Evolutionary conservation across 2,113 vertebrate genomes (phyloP).

Genomic region (Ptyas mucosa): DNA sequence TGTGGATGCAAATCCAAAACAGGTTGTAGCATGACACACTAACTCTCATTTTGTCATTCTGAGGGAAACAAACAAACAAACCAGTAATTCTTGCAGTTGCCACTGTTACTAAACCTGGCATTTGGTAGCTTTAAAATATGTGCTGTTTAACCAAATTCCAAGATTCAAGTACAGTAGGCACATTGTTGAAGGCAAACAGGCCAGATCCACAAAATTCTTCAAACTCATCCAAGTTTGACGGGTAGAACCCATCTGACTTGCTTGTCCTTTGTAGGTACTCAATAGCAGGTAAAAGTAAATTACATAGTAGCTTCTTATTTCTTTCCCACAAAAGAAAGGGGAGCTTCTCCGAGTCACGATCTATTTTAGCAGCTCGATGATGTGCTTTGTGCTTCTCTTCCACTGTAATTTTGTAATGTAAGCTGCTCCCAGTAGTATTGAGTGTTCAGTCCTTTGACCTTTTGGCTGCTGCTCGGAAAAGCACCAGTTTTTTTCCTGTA

Average conservation of each 20-base stretch:
- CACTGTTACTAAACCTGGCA: neutral
- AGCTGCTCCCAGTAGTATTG: conserved; percentile 34
- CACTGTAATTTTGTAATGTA: conserved; percentile 47
- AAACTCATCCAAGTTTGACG: neutral
- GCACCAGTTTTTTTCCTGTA: conserved; percentile 7
- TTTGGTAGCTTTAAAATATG: neutral
- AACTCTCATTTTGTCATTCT: neutral
- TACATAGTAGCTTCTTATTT: conserved; percentile 50
- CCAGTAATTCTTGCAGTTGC: neutral
- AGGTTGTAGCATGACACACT: neutral
- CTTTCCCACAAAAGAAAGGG: neutral
- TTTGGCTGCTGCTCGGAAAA: conserved; percentile 42
- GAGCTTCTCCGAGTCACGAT: conserved; percentile 37
- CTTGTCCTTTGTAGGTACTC: conserved; percentile 45
- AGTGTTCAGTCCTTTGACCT: conserved; percentile 57
- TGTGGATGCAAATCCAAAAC: neutral
- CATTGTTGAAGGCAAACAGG: neutral
- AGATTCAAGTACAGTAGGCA: neutral
- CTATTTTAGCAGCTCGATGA: conserved; percentile 55
- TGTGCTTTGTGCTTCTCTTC: conserved; percentile 41
- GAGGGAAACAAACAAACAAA: neutral
- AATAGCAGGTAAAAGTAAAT: conserved; percentile 47
- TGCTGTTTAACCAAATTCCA: neutral
- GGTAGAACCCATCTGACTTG: conserved; percentile 23
- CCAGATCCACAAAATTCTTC: neutral